phyloP scores from a whole-genome alignment of 2,888 invertebrate genomes.

The Altica lythri region DNA sequence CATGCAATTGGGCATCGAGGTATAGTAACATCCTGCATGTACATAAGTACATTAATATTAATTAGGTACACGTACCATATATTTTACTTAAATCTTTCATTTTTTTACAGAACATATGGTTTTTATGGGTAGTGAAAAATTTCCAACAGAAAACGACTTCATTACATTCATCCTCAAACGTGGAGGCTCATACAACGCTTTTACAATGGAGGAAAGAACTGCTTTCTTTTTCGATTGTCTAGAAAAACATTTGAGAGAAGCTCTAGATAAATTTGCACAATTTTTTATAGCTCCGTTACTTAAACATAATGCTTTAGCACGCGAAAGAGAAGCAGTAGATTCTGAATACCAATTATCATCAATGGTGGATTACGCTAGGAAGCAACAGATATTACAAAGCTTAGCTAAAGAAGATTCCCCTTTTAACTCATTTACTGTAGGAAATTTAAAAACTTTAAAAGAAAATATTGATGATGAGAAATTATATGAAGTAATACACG shows the following conservation, averaged over 20 bases:
- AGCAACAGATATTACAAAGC: conserved; percentile 74
- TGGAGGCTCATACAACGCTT: conserved; percentile 86
- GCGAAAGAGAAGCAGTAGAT: conserved; percentile 87
- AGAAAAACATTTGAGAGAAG: conserved; percentile 74
- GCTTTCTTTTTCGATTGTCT: conserved; percentile 89
- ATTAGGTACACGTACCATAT: neutral
- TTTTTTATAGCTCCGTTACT: conserved; percentile 87
- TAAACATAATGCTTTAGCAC: conserved; percentile 80
- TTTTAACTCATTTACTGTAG: conserved; percentile 78
- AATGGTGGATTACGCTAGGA: conserved; percentile 74
- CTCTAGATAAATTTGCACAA: conserved; percentile 85
- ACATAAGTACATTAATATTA: no score
- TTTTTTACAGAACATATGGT: conserved; percentile 79
- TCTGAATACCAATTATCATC: conserved; percentile 85
- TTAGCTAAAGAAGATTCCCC: conserved; percentile 74
- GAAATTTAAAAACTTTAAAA: conserved; percentile 74
- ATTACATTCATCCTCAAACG: conserved; percentile 79
- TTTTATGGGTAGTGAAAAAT: conserved; percentile 92
- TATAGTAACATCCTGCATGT: no score
- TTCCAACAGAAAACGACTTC: conserved; percentile 83
- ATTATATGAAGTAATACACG: conserved; percentile 71
- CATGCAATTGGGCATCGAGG: no score
- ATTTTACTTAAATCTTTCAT: neutral
- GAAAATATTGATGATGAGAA: conserved; percentile 70
- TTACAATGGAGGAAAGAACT: conserved; percentile 85